These are phyloP conservation scores for Paracentrotus lividus DNA, from an alignment of 53 echinoderm and acorn worm genomes.

Conservation along the genomic window DNA sequence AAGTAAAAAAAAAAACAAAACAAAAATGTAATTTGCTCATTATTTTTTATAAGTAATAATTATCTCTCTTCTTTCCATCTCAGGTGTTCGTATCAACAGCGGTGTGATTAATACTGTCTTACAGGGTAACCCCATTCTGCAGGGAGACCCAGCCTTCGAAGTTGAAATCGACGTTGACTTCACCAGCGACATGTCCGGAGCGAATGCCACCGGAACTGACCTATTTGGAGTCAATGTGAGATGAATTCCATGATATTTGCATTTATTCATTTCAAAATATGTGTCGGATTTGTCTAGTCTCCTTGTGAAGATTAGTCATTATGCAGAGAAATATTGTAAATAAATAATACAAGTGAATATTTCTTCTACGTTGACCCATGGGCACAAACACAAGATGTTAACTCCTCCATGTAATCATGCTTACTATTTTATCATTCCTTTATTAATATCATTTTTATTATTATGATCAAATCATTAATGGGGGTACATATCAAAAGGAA, in stretches of 20 bases:
- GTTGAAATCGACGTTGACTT: conserved; percentile 37
- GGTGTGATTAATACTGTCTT: not conserved
- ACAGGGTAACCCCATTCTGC: not conserved
- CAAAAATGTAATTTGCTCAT: too few relatives aligned
- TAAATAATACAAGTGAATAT: not conserved
- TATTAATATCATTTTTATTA: too few relatives aligned
- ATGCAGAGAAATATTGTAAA: not conserved
- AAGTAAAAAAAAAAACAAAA: too few relatives aligned
- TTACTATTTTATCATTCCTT: not conserved
- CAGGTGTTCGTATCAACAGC: conserved; percentile 63
- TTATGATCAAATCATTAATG: too few relatives aligned
- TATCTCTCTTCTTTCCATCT: not conserved
- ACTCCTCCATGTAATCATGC: not conserved
- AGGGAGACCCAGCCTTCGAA: conserved; percentile 25
- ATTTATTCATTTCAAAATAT: not conserved
- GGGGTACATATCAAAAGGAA: too few relatives aligned
- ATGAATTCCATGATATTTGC: not conserved
- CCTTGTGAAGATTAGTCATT: too few relatives aligned
- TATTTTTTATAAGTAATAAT: too few relatives aligned
- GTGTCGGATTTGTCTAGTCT: too few relatives aligned
- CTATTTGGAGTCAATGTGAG: conserved; percentile 58
- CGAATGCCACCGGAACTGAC: not conserved
- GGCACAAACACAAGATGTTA: too few relatives aligned
- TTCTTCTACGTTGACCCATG: not conserved
- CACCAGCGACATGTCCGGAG: conserved; percentile 31